Evolutionary conservation across 1,140 invertebrate species (phyloP).

Genomic region (Hycleus phaleratus): DNA sequence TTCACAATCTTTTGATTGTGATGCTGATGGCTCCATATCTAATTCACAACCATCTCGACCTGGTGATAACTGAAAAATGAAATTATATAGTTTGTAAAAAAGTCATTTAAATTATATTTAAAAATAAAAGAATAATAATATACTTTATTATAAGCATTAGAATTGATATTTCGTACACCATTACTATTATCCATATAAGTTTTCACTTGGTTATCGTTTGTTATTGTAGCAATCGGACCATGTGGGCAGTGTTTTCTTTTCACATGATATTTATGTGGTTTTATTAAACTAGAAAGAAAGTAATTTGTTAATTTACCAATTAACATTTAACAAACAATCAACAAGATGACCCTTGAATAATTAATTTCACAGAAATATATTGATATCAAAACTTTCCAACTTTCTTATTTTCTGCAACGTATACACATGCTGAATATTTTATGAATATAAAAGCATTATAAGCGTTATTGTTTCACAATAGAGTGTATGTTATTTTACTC

Average conservation of each 20-base stretch:
- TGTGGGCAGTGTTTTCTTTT: slow-evolving; percentile 38
- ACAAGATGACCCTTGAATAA: too few species aligned
- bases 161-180: slow-evolving; percentile 71
- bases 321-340: too few species aligned
- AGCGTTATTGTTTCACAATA: too few species aligned
- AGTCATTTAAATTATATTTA: neutral
- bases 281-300: slow-evolving; percentile 41
- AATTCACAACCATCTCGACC: slow-evolving; percentile 67
- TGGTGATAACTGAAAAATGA: slow-evolving; percentile 59
- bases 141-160: slow-evolving; percentile 90
- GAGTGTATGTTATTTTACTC: too few species aligned
- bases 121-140: slow-evolving; percentile 17
- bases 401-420: too few species aligned
- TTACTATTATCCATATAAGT: slow-evolving; percentile 95
- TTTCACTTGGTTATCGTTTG: slow-evolving; percentile 68
- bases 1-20: slow-evolving; percentile 88
- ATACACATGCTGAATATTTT: too few species aligned
- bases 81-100: slow-evolving; percentile 4
- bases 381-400: too few species aligned
- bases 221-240: slow-evolving; percentile 42
- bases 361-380: too few species aligned
- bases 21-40: slow-evolving; percentile 76
- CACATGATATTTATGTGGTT: slow-evolving; percentile 45
- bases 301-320: slow-evolving; percentile 2
- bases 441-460: too few species aligned